phyloP scores from a whole-genome alignment of 2,113 vertebrate genomes.

The Dendrocopos noguchii region DNA sequence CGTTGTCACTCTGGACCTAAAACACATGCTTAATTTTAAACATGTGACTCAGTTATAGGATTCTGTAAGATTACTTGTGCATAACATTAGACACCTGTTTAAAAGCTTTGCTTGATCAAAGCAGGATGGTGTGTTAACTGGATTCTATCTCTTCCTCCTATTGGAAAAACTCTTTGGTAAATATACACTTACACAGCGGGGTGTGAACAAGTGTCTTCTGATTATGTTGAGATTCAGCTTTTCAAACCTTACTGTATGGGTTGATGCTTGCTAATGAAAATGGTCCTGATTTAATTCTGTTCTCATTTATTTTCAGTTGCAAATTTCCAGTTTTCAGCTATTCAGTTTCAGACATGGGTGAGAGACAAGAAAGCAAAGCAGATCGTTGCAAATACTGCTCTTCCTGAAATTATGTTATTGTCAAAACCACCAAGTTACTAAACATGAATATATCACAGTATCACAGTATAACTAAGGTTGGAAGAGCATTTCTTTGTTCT shows the following conservation, averaged over 20 bases:
- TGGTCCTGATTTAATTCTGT: not conserved
- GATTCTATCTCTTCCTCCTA: not conserved
- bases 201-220: not conserved
- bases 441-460: not conserved
- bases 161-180: not conserved
- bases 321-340: not conserved
- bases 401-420: not conserved
- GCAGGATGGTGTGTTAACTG: not conserved
- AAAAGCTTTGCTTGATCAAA: constrained; percentile 49
- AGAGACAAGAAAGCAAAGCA: not conserved
- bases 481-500: not conserved
- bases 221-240: not conserved
- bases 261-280: not conserved
- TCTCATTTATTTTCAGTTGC: not conserved
- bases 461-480: too few species aligned
- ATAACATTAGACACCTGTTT: constrained; percentile 55
- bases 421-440: not conserved
- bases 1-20: constrained; percentile 51
- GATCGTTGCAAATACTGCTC: not conserved
- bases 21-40: constrained; percentile 55
- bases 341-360: not conserved
- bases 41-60: constrained; percentile 37
- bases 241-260: not conserved
- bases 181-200: not conserved
- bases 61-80: constrained; percentile 45